Percentiles rank a stretch among this genome's conserved stretches.
phyloP scores from a whole-genome alignment of 2,888 invertebrate genomes.

The Ctena decussata region DNA sequence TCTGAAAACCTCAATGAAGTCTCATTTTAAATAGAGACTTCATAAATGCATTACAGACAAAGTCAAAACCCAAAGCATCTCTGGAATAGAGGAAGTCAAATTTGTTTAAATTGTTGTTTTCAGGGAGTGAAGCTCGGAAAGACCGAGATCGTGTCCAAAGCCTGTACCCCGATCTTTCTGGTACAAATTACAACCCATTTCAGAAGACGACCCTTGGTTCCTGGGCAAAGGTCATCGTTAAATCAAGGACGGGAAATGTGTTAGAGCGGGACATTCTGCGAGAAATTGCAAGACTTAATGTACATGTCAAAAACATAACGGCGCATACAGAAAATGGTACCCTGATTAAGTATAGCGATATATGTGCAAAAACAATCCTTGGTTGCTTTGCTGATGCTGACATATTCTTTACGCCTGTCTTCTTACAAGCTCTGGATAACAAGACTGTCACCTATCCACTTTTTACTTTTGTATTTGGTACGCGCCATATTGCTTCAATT shows the following conservation, averaged over 20 bases:
- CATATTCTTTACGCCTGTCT: constrained; percentile 20
- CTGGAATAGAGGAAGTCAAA: too few species aligned
- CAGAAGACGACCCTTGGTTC: constrained; percentile 17
- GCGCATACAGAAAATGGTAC: constrained; percentile 10
- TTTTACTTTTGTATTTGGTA: constrained; percentile 1
- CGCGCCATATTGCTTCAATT: not conserved
- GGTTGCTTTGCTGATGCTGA: constrained; percentile 24
- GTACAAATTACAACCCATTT: constrained; percentile 42
- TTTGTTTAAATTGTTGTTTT: too few species aligned
- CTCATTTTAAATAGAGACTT: too few species aligned
- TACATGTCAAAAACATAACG: constrained; percentile 33
- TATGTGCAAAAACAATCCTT: constrained; percentile 17
- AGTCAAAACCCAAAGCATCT: too few species aligned
- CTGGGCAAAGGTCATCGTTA: constrained; percentile 50
- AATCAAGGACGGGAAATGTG: constrained; percentile 39
- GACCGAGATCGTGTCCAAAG: constrained; percentile 55
- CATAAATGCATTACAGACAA: too few species aligned
- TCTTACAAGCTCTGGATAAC: constrained; percentile 21
- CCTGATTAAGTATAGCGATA: not conserved
- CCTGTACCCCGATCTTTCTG: constrained; percentile 59
- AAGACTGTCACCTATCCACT: constrained; percentile 31
- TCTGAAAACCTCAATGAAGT: too few species aligned
- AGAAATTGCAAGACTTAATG: constrained; percentile 45
- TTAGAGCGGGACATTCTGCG: constrained; percentile 30
- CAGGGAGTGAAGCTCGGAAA: constrained; percentile 64